A percentile compares a stretch with the other conserved stretches of the same genome.
Evolutionary conservation across 2,797 vertebrate genomes (phyloP).

Genomic region (Prunella strophiata): DNA sequence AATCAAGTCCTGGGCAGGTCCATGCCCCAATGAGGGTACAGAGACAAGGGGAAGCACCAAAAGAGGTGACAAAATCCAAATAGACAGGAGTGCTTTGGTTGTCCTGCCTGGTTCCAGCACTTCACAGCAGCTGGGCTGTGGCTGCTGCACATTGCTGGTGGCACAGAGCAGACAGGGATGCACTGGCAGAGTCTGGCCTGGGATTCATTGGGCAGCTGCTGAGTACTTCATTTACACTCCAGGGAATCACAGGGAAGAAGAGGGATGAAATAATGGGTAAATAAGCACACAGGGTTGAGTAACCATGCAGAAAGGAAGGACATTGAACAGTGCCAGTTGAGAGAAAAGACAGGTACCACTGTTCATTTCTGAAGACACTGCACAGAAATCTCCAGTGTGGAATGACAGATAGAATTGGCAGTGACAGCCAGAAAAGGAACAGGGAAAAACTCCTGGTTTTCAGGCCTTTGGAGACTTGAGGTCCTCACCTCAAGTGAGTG

Average conservation of each 20-base stretch:
- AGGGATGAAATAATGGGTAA: background rate
- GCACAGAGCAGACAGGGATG: background rate
- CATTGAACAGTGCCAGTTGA: background rate
- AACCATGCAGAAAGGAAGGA: background rate
- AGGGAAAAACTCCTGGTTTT: background rate
- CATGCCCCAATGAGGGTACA: background rate
- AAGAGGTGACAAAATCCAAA: background rate
- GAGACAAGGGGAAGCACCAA: background rate
- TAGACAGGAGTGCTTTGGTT: rapidly evolving
- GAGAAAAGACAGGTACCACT: background rate
- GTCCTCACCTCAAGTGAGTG: background rate
- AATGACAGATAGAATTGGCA: background rate
- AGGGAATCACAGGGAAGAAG: background rate
- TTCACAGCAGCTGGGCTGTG: background rate
- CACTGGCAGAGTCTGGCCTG: rapidly evolving
- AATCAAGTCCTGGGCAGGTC: background rate
- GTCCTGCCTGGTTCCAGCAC: background rate
- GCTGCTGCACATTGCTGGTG: background rate
- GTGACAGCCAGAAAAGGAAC: background rate
- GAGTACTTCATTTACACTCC: background rate
- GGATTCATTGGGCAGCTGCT: rapidly evolving
- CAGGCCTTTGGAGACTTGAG: background rate
- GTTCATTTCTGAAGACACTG: background rate
- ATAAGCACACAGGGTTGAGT: background rate
- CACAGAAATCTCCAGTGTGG: background rate